phyloP scores from a whole-genome alignment of 2,888 invertebrate species.

The Miltochrista miniata region DNA sequence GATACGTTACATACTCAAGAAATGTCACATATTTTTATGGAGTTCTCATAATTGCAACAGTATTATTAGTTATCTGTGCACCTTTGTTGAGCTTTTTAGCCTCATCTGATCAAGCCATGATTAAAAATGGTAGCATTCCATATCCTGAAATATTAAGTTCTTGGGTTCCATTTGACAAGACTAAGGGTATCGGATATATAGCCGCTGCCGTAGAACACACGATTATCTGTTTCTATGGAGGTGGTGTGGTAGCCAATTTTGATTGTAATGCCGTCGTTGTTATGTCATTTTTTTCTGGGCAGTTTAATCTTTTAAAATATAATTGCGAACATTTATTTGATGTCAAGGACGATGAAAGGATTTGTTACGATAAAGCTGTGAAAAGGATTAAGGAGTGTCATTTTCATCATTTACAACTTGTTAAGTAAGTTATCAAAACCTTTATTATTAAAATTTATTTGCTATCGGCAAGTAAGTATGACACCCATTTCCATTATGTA shows the following conservation, averaged over 20 bases:
- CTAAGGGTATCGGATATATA: conserved; percentile 59
- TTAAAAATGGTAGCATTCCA: conserved; percentile 47
- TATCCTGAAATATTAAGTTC: conserved; percentile 74
- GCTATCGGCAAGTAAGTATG: too few relatives aligned
- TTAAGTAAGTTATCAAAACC: conserved; percentile 50
- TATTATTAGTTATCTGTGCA: conserved; percentile 58
- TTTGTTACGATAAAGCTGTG: conserved; percentile 39
- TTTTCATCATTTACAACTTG: conserved; percentile 54
- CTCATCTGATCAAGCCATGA: conserved; percentile 31
- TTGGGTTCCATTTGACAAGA: conserved; percentile 66
- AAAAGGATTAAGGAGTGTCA: conserved; percentile 58
- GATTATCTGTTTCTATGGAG: conserved; percentile 64
- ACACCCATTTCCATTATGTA: too few relatives aligned
- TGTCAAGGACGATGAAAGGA: neutral
- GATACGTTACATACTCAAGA: conserved; percentile 55
- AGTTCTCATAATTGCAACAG: conserved; percentile 58
- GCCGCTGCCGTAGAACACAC: conserved; percentile 49
- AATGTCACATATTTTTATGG: conserved; percentile 63
- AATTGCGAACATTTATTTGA: conserved; percentile 61
- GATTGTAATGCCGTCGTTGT: conserved; percentile 67
- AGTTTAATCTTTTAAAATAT: conserved; percentile 56
- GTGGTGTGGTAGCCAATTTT: conserved; percentile 66
- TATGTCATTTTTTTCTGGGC: conserved; percentile 72
- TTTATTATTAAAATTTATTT: too few relatives aligned
- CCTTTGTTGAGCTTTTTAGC: conserved; percentile 56